Percentiles rank a stretch among this genome's conserved stretches.
These are phyloP conservation scores for Ataeniobius toweri DNA, from an alignment of 2,797 vertebrate genomes.

Conservation along the genomic window DNA sequence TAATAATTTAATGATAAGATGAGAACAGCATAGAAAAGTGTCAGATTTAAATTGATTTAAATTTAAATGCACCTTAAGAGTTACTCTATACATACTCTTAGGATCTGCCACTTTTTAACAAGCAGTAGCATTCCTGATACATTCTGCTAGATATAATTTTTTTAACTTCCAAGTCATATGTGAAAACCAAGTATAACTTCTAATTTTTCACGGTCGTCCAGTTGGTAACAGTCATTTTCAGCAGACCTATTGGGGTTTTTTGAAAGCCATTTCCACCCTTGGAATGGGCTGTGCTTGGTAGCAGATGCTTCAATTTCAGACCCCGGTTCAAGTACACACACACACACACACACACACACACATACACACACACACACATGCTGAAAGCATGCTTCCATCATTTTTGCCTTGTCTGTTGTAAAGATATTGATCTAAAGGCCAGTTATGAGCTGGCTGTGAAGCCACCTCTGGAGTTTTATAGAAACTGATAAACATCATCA, in stretches of 20 bases:
- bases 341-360: neutral
- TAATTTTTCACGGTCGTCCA: constrained; percentile 37
- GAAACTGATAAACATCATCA: constrained; percentile 78
- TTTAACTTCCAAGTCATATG: neutral
- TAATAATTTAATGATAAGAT: constrained; percentile 39
- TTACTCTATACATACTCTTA: neutral
- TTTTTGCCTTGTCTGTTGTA: constrained; percentile 66
- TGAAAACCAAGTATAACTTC: constrained; percentile 22
- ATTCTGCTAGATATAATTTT: neutral
- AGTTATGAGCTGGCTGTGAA: constrained; percentile 68
- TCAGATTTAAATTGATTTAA: neutral
- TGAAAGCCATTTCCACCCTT: constrained; percentile 69
- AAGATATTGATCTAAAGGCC: constrained; percentile 72
- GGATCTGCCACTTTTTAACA: neutral
- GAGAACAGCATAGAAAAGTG: constrained; percentile 19
- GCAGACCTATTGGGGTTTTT: constrained; percentile 67
- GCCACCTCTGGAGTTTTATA: constrained; percentile 70
- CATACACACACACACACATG: constrained; percentile 2
- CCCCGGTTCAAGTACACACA: neutral
- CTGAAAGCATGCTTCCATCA: constrained; percentile 66
- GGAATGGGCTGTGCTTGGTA: constrained; percentile 56
- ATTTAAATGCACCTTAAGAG: neutral
- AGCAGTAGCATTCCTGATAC: neutral
- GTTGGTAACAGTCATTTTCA: constrained; percentile 55
- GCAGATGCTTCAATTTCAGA: constrained; percentile 73